Conservation (phyloP, 2,797 vertebrate genomes). For the Leptodactylus fallax region DNA sequence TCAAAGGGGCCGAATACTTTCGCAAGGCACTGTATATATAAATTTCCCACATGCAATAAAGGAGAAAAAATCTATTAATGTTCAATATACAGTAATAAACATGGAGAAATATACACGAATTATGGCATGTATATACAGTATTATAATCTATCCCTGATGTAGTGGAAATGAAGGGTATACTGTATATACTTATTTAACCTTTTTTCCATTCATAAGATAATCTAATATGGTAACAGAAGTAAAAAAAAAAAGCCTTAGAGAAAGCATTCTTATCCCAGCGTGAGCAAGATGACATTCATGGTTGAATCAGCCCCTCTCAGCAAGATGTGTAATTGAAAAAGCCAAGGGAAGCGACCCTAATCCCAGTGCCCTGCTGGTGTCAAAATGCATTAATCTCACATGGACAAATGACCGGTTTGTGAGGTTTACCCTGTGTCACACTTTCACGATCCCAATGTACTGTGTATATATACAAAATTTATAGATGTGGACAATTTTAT, state of each 20-base stretch:
- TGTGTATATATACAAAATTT: neutral
- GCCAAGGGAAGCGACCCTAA: constrained; percentile 72
- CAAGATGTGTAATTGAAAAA: constrained; percentile 77
- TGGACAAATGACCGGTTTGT: constrained; percentile 72
- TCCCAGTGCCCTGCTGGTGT: constrained; percentile 73
- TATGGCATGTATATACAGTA: neutral
- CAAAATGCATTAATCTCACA: constrained; percentile 73
- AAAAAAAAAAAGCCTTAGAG: constrained; percentile 60
- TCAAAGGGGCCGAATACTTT: too few species aligned
- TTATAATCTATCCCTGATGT: neutral
- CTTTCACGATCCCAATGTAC: constrained; percentile 4
- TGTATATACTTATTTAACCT: constrained; percentile 60
- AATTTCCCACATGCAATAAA: too few species aligned
- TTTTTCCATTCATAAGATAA: constrained; percentile 75
- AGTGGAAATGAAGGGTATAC: neutral
- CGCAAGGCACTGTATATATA: too few species aligned
- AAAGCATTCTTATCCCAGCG: constrained; percentile 67
- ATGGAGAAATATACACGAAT: neutral
- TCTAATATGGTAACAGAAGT: constrained; percentile 76
- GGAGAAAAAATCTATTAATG: too few species aligned
- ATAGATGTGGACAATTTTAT: neutral
- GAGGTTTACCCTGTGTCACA: constrained; percentile 42
- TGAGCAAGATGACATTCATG: constrained; percentile 76
- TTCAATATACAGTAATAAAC: neutral
- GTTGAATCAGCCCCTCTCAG: constrained; percentile 76